These are phyloP conservation scores for Nibea coibor DNA, from an alignment of 2,113 vertebrate genomes.

Conservation along the genomic window DNA sequence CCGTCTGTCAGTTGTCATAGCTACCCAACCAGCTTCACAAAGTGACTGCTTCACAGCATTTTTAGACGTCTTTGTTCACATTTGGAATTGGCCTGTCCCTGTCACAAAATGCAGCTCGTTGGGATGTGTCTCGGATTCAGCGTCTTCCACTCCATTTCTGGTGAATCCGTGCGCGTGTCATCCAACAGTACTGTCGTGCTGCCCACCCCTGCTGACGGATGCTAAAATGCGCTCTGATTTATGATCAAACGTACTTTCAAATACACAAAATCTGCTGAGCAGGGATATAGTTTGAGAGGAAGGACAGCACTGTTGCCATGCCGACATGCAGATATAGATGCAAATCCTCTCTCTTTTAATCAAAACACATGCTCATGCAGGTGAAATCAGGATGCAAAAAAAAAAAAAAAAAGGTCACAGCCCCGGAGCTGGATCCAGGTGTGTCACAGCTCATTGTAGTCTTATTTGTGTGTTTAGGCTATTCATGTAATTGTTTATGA, in stretches of 20 bases:
- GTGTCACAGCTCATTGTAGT: neutral
- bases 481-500: slow-evolving; percentile 9
- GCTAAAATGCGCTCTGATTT: neutral
- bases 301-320: slow-evolving; percentile 5
- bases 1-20: slow-evolving; percentile 1
- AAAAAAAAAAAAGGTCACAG: neutral
- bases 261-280: neutral
- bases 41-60: neutral
- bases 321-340: slow-evolving; percentile 1
- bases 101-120: neutral
- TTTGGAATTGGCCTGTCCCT: neutral
- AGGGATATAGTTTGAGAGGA: neutral
- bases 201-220: neutral
- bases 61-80: neutral
- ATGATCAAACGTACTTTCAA: neutral
- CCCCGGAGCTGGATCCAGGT: slow-evolving; percentile 3
- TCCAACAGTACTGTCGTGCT: neutral
- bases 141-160: neutral
- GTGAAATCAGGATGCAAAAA: neutral
- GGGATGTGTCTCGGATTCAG: neutral
- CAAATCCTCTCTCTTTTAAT: neutral
- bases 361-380: slow-evolving; percentile 14
- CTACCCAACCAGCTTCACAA: neutral
- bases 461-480: neutral
- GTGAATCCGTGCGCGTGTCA: neutral